Evolutionary conservation across 2,888 invertebrate species (phyloP), one percentile per base, ranked within the genome.

Genomic region (Cyaniris semiargus): DNA sequence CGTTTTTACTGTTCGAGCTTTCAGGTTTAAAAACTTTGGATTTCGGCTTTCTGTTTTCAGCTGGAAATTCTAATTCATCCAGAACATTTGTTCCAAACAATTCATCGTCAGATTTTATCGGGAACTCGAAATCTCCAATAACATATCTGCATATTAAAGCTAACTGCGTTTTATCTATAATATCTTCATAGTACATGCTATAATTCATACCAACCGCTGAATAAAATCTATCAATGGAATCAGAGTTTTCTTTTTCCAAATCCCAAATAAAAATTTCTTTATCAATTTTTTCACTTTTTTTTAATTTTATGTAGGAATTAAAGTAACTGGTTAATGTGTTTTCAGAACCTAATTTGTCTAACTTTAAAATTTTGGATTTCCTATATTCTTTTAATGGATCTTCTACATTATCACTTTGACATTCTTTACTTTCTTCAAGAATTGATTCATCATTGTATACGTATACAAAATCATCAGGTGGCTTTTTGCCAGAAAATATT

Each of bases 161-260:
- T 58, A 96, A 81, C 2, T 95, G 92, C 0, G 93, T 87, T 79
- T 93, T 91, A 81, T 96, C 95, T 76, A 96, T 92, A 0, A 96
- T 92, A 0, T 86, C 82, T 80, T 94, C 92, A 83, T 95, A 96
- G 82, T 95, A 95, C 85, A 96, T 90, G 21, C 94, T 93, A 79
- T 95, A 95, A 82, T 95, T 95, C 71, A 95, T 90, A 10, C 95
- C 95, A 81, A 95, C 88, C 8, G 90, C 88, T 3, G 94, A 90
- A 84, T 96, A 96, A 87, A 95, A 96, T 81, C 92, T 87, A 80
- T 95, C 95, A 58, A 96, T 88, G 8, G 94, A 86, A 71, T 94
- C 92, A 1, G 93, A 90, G 82, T 93, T 90, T 6, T 93, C 91
- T 71, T 89, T 88, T 27, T 85, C 87, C 66, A 91, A 84, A 79